A percentile compares a stretch with the other conserved stretches of the same genome.
phyloP scores from a whole-genome alignment of 1,140 invertebrate species.

The Papilio xuthus region DNA sequence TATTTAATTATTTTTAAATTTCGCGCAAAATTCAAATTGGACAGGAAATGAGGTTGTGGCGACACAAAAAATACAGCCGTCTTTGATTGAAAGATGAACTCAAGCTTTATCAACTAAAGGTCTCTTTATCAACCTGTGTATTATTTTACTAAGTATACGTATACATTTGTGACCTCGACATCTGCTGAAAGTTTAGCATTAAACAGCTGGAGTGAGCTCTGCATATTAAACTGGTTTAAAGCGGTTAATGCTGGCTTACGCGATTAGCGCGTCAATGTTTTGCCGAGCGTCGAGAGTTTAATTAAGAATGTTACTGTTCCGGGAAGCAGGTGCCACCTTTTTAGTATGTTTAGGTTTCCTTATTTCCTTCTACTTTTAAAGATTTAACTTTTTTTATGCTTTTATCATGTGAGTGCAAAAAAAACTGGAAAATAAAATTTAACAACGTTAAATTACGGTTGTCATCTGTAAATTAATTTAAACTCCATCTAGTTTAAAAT shows the following conservation, averaged over 20 bases:
- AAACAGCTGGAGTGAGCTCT: slow-evolving; percentile 54
- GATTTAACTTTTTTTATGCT: neutral
- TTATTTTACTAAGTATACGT: neutral
- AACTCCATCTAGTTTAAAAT: neutral
- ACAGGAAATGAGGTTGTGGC: no score
- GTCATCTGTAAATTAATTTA: neutral
- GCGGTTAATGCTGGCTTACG: slow-evolving; percentile 75
- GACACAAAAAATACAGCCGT: no score
- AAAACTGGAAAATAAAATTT: neutral
- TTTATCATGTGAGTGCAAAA: neutral
- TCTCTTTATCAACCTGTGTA: no score
- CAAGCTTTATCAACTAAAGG: no score
- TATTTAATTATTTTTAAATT: no score
- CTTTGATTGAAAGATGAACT: no score
- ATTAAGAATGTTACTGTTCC: slow-evolving; percentile 49
- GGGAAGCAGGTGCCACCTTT: slow-evolving; percentile 11
- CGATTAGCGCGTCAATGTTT: slow-evolving; percentile 74
- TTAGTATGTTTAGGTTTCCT: neutral
- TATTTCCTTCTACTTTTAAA: neutral
- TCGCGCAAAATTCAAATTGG: no score
- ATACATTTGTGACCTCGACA: slow-evolving; percentile 39
- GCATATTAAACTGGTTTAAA: slow-evolving; percentile 76
- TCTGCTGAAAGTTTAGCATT: slow-evolving; percentile 64
- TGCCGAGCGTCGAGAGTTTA: slow-evolving; percentile 61
- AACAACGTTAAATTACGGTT: neutral